phyloP scores from a whole-genome alignment of 2,113 vertebrate genomes.

The Melanocharis versteri region DNA sequence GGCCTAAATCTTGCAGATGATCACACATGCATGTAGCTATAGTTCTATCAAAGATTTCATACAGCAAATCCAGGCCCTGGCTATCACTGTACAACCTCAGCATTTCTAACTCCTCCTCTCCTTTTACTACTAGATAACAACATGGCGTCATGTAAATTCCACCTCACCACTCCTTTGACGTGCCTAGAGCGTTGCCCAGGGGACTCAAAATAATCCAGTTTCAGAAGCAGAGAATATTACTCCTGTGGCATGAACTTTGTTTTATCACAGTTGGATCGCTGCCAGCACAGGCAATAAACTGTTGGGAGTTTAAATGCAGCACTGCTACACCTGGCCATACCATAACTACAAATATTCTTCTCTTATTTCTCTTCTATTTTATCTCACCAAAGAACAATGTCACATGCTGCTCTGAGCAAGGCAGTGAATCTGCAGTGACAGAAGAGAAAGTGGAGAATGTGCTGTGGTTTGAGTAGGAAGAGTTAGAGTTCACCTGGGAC shows the following conservation, averaged over 20 bases:
- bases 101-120: background rate
- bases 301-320: background rate
- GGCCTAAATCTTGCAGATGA: background rate
- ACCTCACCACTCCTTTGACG: background rate
- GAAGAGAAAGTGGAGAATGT: background rate
- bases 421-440: background rate
- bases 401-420: background rate
- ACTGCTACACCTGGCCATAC: background rate
- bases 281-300: background rate
- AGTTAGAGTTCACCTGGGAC: background rate
- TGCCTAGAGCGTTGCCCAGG: background rate
- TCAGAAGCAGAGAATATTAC: background rate
- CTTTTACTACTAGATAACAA: background rate
- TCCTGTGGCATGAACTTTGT: background rate
- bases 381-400: background rate
- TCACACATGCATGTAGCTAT: accelerated
- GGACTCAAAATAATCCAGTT: background rate
- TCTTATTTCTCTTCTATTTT: background rate
- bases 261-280: background rate
- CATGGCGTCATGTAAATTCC: background rate
- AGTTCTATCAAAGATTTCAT: background rate
- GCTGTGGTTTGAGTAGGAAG: background rate
- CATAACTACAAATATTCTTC: background rate
- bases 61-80: background rate
- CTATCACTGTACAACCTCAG: background rate